These are phyloP conservation scores for Patagioenas fasciata DNA, from an alignment of 2,113 vertebrate species.

Conservation along the genomic window DNA sequence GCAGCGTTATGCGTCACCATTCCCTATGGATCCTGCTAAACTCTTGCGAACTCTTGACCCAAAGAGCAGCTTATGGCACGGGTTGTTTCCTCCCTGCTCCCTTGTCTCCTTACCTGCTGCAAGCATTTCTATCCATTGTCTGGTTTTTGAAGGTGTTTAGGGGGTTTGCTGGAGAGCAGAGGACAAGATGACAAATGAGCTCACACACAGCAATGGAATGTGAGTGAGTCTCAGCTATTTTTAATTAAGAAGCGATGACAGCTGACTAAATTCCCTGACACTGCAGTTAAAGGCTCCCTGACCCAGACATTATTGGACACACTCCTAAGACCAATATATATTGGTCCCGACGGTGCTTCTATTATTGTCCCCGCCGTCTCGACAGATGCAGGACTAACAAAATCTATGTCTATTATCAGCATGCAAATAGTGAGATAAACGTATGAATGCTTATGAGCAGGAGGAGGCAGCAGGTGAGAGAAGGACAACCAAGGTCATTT, in stretches of 20 bases:
- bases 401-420: conserved; percentile 33
- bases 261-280: conserved; percentile 71
- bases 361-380: conserved; percentile 40
- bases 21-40: background rate
- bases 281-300: conserved; percentile 69
- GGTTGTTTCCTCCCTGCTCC: background rate
- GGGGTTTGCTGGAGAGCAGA: background rate
- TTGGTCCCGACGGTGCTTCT: conserved; percentile 34
- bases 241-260: conserved; percentile 79
- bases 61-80: background rate
- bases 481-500: conserved; percentile 26
- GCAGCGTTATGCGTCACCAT: background rate
- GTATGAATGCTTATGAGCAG: conserved; percentile 9
- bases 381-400: conserved; percentile 44
- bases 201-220: conserved; percentile 40
- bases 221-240: conserved; percentile 65
- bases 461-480: conserved; percentile 45
- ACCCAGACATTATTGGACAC: conserved; percentile 61
- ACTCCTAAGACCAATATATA: background rate
- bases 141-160: background rate
- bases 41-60: background rate
- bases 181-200: conserved; percentile 40
- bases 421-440: conserved; percentile 11
- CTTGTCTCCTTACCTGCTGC: background rate
- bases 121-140: background rate